Conservation (phyloP, 2,113 vertebrate species). For the Pseudorasbora parva region DNA sequence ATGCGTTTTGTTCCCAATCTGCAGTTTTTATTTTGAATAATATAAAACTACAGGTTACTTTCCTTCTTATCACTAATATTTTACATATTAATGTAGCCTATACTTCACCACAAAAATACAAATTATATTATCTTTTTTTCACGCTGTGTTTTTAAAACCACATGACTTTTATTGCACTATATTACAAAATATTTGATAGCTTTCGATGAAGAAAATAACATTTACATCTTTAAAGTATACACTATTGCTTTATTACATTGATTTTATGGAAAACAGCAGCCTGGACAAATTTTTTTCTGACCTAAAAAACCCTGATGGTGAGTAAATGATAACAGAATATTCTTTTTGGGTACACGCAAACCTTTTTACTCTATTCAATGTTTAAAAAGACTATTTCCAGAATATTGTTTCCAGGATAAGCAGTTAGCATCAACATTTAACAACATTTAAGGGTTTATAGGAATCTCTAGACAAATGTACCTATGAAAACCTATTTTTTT, state of each 20-base stretch:
- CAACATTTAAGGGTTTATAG: neutral
- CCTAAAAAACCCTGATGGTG: neutral
- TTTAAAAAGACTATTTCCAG: neutral
- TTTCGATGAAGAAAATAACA: neutral
- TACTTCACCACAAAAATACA: neutral
- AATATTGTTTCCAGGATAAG: neutral
- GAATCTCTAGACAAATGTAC: neutral
- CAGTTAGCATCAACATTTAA: neutral
- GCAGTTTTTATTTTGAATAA: neutral
- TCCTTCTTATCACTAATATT: neutral
- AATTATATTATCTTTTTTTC: neutral
- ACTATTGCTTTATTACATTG: neutral
- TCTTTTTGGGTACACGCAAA: neutral
- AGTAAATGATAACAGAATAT: neutral
- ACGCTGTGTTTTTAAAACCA: neutral
- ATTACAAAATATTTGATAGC: neutral
- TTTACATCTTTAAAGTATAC: neutral
- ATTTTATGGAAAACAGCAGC: neutral
- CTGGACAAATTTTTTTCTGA: neutral
- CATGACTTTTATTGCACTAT: neutral
- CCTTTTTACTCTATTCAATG: neutral
- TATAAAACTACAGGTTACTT: neutral
- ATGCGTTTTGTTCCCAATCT: neutral
- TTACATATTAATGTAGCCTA: neutral
- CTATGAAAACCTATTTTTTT: too few relatives aligned